Base-by-base conservation (phyloP, 1,140 invertebrate species). In the Holotrichia oblita region DNA sequence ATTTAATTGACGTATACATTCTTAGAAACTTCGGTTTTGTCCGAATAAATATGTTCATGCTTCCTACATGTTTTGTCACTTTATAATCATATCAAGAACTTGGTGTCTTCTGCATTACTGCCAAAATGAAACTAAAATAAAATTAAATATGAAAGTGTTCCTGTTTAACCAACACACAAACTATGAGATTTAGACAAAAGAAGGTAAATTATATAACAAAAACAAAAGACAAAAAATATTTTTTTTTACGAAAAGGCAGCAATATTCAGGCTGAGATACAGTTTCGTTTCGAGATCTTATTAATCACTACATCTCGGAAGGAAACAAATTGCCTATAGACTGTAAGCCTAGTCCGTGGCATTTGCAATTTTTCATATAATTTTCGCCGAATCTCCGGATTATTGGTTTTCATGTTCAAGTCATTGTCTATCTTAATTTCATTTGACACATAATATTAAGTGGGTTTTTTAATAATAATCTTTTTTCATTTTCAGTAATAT, bases 101-200 rank as follows among this genome's bases (percentile, higher is more conserved):
- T 79, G 78, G 78, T 79, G 78, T 79, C 78, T 79, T 79, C 78
- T 79, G 41, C 59, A 69, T 78, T 79, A 79, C 78, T 79, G 78
- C 78, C 78, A 79, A 79, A 79, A 76, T 27, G 55, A 22, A 55
- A 77, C 8, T 14, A 55, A 34, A 41, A 72, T 73, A 76, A 73
- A 55, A 74, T 34, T 74, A 78, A 73, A 44, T 24, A 42, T 55
- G 27, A 20, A 74, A 61, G 78, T 79, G 78, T 79, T 79, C 78
- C 78, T 79, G 40, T 79, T 40, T 40, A 34, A 73, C 64, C 64
- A 34, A 78, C 77, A 78, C 77, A 79, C 41, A 76, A 48, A 76
- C 44, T 44, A 48, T 12, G 78, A 75, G 61, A 74, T 79, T 79
- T 79, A 59, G 73, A 79, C 44, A 79, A 79, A 79, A 78, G 40